These are phyloP conservation scores for Thalassoma bifasciatum DNA, from an alignment of 2,113 vertebrate species.

Conservation along the genomic window DNA sequence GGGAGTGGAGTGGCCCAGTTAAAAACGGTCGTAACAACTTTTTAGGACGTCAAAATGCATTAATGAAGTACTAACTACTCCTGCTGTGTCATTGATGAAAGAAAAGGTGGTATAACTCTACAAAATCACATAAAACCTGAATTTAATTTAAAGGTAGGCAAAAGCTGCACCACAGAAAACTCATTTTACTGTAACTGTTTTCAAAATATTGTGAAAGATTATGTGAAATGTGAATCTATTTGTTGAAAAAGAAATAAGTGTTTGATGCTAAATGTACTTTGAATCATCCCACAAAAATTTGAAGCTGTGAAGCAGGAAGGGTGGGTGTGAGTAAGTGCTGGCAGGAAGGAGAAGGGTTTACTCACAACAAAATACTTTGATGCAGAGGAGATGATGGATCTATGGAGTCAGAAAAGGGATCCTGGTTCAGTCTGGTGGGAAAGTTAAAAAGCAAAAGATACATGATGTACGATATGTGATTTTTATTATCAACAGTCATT, in stretches of 20 bases:
- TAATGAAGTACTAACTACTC: background rate
- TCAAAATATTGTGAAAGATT: background rate
- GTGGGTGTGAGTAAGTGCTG: constrained; percentile 29
- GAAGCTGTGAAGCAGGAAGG: constrained; percentile 68
- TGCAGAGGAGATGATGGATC: constrained; percentile 1
- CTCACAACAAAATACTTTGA: background rate
- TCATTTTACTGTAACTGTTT: background rate
- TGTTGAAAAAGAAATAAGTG: background rate
- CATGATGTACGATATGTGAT: too few relatives aligned
- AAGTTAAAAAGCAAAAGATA: too few relatives aligned
- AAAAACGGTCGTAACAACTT: background rate
- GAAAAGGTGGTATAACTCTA: background rate
- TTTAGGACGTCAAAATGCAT: background rate
- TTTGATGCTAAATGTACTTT: constrained; percentile 25
- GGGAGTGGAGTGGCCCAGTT: background rate
- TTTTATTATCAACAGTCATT: too few relatives aligned
- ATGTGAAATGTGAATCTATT: background rate
- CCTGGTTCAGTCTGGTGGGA: too few relatives aligned
- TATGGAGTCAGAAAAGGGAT: too few relatives aligned
- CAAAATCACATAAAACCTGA: too few relatives aligned
- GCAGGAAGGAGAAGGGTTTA: constrained; percentile 26
- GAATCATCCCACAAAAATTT: constrained; percentile 46
- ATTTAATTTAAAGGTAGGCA: too few relatives aligned
- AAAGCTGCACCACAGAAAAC: too few relatives aligned
- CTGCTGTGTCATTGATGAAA: background rate